Evolutionary conservation across 2,888 invertebrate genomes (phyloP), one percentile per base, ranked within the genome.

Genomic region (Dichetophora obliterata): DNA sequence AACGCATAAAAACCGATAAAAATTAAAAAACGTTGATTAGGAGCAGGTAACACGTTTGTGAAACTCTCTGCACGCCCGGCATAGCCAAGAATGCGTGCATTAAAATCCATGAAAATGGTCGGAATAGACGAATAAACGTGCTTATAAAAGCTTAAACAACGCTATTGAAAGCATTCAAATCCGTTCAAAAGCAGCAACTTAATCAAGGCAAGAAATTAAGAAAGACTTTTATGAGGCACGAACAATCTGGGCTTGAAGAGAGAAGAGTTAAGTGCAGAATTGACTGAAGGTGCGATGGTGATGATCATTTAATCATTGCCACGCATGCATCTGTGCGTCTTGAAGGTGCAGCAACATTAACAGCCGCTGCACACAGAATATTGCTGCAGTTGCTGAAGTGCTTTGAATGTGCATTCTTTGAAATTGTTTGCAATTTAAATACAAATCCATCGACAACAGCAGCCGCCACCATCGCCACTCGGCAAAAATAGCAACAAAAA

Each of bases 1-100:
- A 82, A 83, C 81, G 81, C 78, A 79, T 80, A 81, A 79, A 80
- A 80, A 79, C 2, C 37, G 61, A 54, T 48, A 50, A 52, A 48
- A 43, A 43, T 43, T 1, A 14, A 43, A 43, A 43, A 57, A 66
- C 75, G 65, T 6, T 27, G 72, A 48, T 63, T 72, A 72, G 31
- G 22, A 43, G 11, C 43, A 14, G 14, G 14, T 22, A 19, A 54
- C 54, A 27, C 11, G 27, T 27, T 14, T 11, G 3, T 43, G 14
- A 14, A 14, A 11, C 14, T 2, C 43, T 11, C n/a, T 43, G 69
- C 52, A 5, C 34, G 48, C 48, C 4, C 37, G 27, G 34, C 9
- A 24, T 43, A 9, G 37, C 2, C 61, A 27, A 22, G 27, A 24
- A 34, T 37, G 63, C 66, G 48, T 66, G 48, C 50, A 69, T 52